Conservation (phyloP, 2,888 invertebrate species). For the Leptodirus hochenwartii region DNA sequence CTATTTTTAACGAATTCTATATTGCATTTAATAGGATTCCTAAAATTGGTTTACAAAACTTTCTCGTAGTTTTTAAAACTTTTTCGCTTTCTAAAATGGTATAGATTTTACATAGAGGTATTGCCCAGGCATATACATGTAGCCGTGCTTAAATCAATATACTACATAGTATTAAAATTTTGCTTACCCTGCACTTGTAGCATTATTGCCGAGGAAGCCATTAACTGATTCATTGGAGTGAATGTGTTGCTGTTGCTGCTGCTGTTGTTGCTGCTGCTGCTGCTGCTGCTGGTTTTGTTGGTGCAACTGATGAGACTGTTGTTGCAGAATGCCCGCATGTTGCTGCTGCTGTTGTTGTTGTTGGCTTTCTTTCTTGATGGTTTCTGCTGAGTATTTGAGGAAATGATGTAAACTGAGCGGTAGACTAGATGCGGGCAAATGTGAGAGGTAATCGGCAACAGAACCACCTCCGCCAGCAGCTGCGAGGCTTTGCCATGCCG, state of each 20-base stretch:
- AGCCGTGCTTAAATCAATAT: too few relatives aligned
- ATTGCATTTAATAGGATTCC: too few relatives aligned
- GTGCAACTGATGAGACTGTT: conserved; percentile 21
- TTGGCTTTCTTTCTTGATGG: conserved; percentile 52
- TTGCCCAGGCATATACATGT: too few relatives aligned
- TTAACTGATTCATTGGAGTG: conserved; percentile 7
- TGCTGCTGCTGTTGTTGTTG: conserved; percentile 24
- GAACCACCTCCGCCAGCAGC: conserved; percentile 55
- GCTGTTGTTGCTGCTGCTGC: conserved; percentile 19
- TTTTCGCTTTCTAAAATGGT: too few relatives aligned
- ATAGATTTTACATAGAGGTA: too few relatives aligned
- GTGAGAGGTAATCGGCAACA: conserved; percentile 71
- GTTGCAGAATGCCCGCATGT: too few relatives aligned
- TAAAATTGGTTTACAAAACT: too few relatives aligned
- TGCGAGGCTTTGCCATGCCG: conserved; percentile 52
- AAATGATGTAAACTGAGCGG: conserved; percentile 70
- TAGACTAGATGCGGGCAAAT: conserved; percentile 51
- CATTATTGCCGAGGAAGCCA: conserved; percentile 27
- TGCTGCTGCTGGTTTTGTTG: conserved; percentile 15
- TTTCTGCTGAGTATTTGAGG: conserved; percentile 63
- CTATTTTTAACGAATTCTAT: too few relatives aligned
- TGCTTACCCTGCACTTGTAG: too few relatives aligned
- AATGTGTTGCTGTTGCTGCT: conserved; percentile 12
- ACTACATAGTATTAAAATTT: too few relatives aligned
- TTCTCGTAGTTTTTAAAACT: too few relatives aligned